Conservation (phyloP, 2,797 vertebrate species). For the Danio tinwini region DNA sequence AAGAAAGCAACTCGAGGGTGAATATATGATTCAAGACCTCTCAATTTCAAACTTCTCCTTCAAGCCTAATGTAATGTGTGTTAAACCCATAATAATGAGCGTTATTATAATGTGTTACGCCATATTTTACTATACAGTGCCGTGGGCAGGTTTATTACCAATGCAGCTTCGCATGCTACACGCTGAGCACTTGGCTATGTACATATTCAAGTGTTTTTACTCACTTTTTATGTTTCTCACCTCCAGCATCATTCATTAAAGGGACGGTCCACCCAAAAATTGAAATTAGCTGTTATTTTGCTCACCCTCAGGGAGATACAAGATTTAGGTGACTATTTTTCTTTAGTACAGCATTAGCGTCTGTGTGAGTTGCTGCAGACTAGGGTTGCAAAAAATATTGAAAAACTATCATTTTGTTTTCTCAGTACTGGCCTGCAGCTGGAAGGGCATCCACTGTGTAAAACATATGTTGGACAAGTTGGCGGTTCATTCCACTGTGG, state of each 20-base stretch:
- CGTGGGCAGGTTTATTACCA: not conserved
- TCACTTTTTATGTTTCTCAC: not conserved
- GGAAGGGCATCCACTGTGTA: too few species aligned
- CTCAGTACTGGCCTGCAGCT: too few species aligned
- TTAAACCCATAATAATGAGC: slow-evolving; percentile 3
- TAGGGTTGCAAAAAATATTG: too few species aligned
- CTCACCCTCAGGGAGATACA: too few species aligned
- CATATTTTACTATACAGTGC: not conserved
- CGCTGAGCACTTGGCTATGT: not conserved
- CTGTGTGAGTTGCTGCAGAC: too few species aligned
- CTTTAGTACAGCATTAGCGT: too few species aligned
- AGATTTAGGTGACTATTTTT: too few species aligned
- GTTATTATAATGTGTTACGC: slow-evolving; percentile 3
- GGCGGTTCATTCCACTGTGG: too few species aligned
- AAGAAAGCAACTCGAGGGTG: not conserved
- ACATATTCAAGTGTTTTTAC: slow-evolving; percentile 10
- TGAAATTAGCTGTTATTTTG: too few species aligned
- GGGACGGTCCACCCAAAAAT: too few species aligned
- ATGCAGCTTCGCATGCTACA: not conserved
- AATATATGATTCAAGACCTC: not conserved
- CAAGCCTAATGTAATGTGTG: not conserved
- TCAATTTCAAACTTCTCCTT: not conserved
- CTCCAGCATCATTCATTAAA: not conserved
- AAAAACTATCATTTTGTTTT: too few species aligned
- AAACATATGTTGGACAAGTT: too few species aligned